These are phyloP conservation scores for Norana najaformis DNA, from an alignment of 2,888 invertebrate species.

Conservation along the genomic window DNA sequence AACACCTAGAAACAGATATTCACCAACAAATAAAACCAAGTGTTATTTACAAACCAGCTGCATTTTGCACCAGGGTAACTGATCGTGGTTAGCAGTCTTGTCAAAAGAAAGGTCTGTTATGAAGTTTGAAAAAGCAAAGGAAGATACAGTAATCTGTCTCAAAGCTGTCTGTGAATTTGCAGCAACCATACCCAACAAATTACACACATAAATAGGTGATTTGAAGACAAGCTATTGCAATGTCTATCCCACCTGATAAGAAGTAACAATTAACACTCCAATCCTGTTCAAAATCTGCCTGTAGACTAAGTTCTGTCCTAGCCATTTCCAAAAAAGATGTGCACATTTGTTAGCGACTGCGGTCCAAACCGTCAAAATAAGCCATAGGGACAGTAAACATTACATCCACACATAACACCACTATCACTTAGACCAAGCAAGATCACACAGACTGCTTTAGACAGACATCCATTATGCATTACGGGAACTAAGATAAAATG, in stretches of 20 bases:
- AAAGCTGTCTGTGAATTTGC: no score
- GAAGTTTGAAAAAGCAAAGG: background rate
- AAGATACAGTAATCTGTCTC: background rate
- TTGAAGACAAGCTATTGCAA: background rate
- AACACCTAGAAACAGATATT: conserved; percentile 1
- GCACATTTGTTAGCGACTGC: background rate
- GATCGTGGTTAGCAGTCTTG: background rate
- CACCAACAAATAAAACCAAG: background rate
- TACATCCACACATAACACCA: background rate
- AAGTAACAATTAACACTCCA: background rate
- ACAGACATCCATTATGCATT: background rate
- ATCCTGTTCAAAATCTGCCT: background rate
- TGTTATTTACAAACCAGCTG: background rate
- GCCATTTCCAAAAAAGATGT: conserved; percentile 1
- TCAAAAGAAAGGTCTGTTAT: background rate
- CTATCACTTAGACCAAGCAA: background rate
- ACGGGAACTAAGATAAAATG: background rate
- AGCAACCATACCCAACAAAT: background rate
- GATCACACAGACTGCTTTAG: background rate
- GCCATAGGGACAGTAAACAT: background rate
- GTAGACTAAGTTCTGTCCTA: background rate
- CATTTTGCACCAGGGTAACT: background rate
- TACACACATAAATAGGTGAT: background rate
- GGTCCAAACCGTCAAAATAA: background rate
- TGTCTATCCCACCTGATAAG: background rate